A percentile compares a stretch with the other conserved stretches of the same genome.
phyloP scores from a whole-genome alignment of 2,888 invertebrate species.

The Vannuccia rotundouncinata region DNA sequence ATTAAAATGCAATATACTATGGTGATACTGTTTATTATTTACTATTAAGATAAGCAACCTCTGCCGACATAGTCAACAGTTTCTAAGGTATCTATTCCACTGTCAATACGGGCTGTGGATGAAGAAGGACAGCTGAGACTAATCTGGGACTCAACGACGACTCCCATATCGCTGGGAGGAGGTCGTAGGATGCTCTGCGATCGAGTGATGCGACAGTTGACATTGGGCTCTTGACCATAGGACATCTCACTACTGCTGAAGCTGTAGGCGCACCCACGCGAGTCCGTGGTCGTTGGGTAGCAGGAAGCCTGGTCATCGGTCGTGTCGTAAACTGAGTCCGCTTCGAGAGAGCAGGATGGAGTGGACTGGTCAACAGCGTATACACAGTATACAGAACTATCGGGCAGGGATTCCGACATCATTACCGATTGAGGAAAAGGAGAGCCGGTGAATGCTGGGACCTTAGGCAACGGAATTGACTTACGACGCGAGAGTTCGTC shows the following conservation, averaged over 20 bases:
- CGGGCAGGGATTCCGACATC: not conserved
- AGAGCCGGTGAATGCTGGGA: not conserved
- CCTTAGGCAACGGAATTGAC: not conserved
- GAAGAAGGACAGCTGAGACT: not conserved
- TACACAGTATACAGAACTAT: not conserved
- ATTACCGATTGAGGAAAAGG: too few relatives aligned
- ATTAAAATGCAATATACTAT: not conserved
- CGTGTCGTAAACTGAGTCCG: not conserved
- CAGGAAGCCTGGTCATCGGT: not conserved
- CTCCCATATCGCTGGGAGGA: not conserved
- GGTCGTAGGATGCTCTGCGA: not conserved
- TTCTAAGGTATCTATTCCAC: not conserved
- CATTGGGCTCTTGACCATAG: not conserved
- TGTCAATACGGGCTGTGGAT: not conserved
- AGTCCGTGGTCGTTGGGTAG: not conserved
- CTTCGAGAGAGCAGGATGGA: not conserved
- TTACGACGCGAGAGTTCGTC: not conserved
- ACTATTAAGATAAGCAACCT: not conserved
- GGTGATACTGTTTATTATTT: not conserved
- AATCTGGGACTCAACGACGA: not conserved
- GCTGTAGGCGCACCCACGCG: not conserved
- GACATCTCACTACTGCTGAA: not conserved
- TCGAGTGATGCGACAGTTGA: not conserved
- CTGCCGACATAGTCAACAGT: not conserved
- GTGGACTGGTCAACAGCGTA: not conserved